Evolutionary conservation across 2,888 invertebrate genomes (phyloP).

Genomic region (Pristionchus mayeri): DNA sequence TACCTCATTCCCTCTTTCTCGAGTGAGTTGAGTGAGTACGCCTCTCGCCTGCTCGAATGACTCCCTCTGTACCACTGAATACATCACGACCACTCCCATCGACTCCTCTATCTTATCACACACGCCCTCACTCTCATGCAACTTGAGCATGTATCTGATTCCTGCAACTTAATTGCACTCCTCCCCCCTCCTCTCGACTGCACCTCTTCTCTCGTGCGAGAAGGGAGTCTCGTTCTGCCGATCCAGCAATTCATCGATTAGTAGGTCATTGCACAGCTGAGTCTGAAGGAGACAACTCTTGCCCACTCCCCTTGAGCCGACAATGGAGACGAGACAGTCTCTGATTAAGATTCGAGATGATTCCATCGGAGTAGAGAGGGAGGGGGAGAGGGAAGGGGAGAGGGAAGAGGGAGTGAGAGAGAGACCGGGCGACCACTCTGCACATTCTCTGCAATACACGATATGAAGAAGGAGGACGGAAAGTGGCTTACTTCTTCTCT

Average conservation of each 20-base stretch:
- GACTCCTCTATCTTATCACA: neutral
- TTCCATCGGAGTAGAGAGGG: neutral
- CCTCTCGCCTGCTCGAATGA: constrained; percentile 26
- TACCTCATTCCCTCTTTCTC: neutral
- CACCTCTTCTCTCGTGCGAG: neutral
- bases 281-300: constrained; percentile 39
- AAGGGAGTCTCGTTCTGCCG: neutral
- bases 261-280: constrained; percentile 43
- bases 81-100: constrained; percentile 34
- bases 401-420: neutral
- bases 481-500: neutral
- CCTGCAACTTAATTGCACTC: neutral
- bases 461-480: neutral
- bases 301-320: constrained; percentile 41
- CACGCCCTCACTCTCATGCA: neutral
- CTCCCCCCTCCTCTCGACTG: neutral
- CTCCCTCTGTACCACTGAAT: constrained; percentile 40
- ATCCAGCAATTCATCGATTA: constrained; percentile 30
- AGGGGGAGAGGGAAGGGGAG: neutral
- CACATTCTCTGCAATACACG: neutral
- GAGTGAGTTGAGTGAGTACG: neutral
- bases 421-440: neutral
- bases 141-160: constrained; percentile 42
- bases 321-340: constrained; percentile 37
- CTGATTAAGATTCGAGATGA: neutral